phyloP scores from a whole-genome alignment of 2,797 vertebrate genomes.

The Ctenochaetus hawaiiensis region DNA sequence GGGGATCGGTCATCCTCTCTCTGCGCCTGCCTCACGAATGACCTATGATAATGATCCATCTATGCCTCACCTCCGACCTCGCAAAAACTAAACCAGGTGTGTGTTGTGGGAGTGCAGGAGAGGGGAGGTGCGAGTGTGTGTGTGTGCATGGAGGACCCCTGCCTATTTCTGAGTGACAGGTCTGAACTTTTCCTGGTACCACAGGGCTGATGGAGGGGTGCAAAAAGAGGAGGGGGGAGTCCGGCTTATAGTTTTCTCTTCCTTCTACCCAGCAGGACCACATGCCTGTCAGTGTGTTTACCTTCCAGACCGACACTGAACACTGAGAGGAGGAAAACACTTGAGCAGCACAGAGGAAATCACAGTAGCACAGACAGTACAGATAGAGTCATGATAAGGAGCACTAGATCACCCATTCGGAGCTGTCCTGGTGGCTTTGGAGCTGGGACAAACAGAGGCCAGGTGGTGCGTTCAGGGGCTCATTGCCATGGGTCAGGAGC shows the following conservation, averaged over 20 bases:
- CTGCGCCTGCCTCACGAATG: slow-evolving; percentile 65
- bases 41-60: slow-evolving; percentile 76
- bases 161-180: slow-evolving; percentile 72
- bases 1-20: slow-evolving; percentile 30
- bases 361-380: slow-evolving; percentile 5
- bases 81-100: slow-evolving; percentile 81
- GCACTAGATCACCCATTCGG: slow-evolving; percentile 2
- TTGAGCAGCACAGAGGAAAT: slow-evolving; percentile 16
- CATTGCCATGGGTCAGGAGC: slow-evolving; percentile 32
- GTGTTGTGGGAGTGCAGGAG: slow-evolving; percentile 30
- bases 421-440: background rate
- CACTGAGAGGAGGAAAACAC: slow-evolving; percentile 2
- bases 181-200: slow-evolving; percentile 65
- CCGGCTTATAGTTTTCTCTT: slow-evolving; percentile 13
- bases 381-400: slow-evolving; percentile 4
- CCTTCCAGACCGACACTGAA: slow-evolving; percentile 15
- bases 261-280: slow-evolving; percentile 27
- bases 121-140: slow-evolving; percentile 48
- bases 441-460: slow-evolving; percentile 28
- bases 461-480: slow-evolving; percentile 29
- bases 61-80: slow-evolving; percentile 71
- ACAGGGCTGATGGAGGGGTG: slow-evolving; percentile 23
- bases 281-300: slow-evolving; percentile 13
- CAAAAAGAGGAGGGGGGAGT: slow-evolving; percentile 16
- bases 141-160: slow-evolving; percentile 66